Evolutionary conservation across 1,140 invertebrate genomes (phyloP).

Genomic region (Stegodyphus dumicola): DNA sequence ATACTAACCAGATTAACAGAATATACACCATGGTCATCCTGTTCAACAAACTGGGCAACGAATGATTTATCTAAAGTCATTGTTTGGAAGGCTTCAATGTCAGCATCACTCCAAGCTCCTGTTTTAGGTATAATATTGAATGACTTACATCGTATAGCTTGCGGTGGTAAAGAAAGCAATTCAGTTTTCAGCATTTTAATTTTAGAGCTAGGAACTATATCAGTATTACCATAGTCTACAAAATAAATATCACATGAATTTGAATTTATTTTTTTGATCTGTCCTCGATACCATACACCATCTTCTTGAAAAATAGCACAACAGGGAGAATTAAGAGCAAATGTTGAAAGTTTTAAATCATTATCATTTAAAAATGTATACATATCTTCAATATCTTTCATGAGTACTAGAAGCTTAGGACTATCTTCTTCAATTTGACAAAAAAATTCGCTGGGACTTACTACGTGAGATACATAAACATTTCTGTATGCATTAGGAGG

Average conservation of each 20-base stretch:
- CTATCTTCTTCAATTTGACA: conserved; percentile 58
- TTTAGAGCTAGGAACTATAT: conserved; percentile 23
- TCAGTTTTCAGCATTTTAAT: conserved; percentile 28
- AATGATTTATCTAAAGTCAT: conserved; percentile 59
- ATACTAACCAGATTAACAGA: conserved; percentile 45
- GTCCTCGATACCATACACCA: conserved; percentile 81
- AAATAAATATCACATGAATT: conserved; percentile 79
- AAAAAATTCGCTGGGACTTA: conserved; percentile 63
- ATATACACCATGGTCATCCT: conserved; percentile 25
- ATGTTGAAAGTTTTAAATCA: conserved; percentile 9
- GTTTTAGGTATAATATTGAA: conserved; percentile 20
- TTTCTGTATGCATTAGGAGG: conserved; percentile 44
- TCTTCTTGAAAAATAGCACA: conserved; percentile 79
- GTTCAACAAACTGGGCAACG: conserved; percentile 52
- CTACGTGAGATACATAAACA: conserved; percentile 60
- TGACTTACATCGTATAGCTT: conserved; percentile 38
- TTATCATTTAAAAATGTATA: conserved; percentile 26
- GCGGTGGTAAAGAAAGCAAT: conserved; percentile 29
- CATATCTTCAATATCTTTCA: conserved; percentile 25
- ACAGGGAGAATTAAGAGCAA: conserved; percentile 74
- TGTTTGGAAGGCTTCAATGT: conserved; percentile 46
- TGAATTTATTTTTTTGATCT: conserved; percentile 78
- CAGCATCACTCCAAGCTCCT: conserved; percentile 19
- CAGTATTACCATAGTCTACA: conserved; percentile 82
- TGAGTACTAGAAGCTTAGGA: conserved; percentile 64